Evolutionary conservation across 2,888 invertebrate genomes (phyloP).

Genomic region (Listrodromus nycthemerus): DNA sequence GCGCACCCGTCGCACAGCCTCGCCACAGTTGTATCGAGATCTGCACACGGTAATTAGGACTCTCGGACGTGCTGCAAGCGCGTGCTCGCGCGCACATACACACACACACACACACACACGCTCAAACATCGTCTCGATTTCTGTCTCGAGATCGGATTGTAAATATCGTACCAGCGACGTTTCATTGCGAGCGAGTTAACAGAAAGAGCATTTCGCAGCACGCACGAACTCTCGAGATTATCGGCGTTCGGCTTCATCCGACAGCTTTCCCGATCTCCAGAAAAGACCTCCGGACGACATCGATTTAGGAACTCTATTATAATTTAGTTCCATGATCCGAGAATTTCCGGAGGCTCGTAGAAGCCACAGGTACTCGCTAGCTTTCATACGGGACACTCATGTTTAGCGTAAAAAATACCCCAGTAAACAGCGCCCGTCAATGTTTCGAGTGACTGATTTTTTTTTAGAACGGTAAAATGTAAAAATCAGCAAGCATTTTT

Average conservation of each 20-base stretch:
- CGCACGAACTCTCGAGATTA: conserved; percentile 7
- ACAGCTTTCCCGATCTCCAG: conserved; percentile 37
- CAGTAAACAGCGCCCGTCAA: too few species aligned
- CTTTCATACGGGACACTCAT: too few species aligned
- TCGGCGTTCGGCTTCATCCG: conserved; percentile 8
- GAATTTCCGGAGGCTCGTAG: too few species aligned
- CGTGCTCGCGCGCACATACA: not conserved
- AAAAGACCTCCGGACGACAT: too few species aligned
- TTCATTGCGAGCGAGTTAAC: conserved; percentile 4
- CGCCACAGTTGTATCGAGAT: conserved; percentile 4
- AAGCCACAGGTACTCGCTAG: too few species aligned
- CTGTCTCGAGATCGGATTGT: conserved; percentile 24
- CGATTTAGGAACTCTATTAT: too few species aligned
- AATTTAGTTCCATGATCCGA: too few species aligned
- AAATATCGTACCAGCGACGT: conserved; percentile 31
- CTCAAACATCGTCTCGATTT: not conserved
- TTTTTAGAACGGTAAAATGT: too few species aligned
- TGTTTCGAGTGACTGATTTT: too few species aligned
- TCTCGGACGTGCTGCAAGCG: conserved; percentile 15
- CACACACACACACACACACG: not conserved
- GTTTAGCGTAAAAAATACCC: too few species aligned
- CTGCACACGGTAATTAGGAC: conserved; percentile 27
- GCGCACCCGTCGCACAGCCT: conserved; percentile 7
- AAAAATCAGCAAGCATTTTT: too few species aligned
- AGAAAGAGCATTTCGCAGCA: not conserved